Conservation (phyloP, 2,888 invertebrate genomes). For the Pollenia angustigena region DNA sequence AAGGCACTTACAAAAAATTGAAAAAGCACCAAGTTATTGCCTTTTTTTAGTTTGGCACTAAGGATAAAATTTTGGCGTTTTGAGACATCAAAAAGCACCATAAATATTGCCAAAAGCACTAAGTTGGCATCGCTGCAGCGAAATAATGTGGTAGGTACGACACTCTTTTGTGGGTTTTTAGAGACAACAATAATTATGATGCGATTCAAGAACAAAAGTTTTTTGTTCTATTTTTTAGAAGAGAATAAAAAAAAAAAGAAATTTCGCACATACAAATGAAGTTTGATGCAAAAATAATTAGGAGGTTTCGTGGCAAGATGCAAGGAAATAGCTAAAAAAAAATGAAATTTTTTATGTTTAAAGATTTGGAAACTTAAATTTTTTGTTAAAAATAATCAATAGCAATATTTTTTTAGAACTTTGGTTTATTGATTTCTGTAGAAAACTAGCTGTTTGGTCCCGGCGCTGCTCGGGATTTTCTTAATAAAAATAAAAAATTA, state of each 20-base stretch:
- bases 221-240: slow-evolving; percentile 23
- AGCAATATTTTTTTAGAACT: neutral
- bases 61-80: too few species aligned
- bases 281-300: neutral
- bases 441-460: too few species aligned
- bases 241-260: neutral
- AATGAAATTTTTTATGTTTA: neutral
- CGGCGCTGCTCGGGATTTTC: too few species aligned
- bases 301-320: neutral
- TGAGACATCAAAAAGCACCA: too few species aligned
- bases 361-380: neutral
- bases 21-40: too few species aligned
- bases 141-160: slow-evolving; percentile 2
- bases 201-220: slow-evolving; percentile 43
- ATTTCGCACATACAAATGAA: neutral
- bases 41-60: too few species aligned
- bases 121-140: too few species aligned
- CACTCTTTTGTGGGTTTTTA: slow-evolving; percentile 28
- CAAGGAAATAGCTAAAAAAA: too few species aligned
- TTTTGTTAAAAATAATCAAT: neutral
- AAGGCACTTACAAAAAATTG: too few species aligned
- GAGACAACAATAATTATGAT: slow-evolving; percentile 66
- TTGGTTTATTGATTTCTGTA: neutral
- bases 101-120: too few species aligned
- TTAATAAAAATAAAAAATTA: too few species aligned